Percentiles rank a stretch among this genome's conserved stretches.
Conservation (phyloP, 2,113 vertebrate species). For the Grammomys dolichurus region DNA sequence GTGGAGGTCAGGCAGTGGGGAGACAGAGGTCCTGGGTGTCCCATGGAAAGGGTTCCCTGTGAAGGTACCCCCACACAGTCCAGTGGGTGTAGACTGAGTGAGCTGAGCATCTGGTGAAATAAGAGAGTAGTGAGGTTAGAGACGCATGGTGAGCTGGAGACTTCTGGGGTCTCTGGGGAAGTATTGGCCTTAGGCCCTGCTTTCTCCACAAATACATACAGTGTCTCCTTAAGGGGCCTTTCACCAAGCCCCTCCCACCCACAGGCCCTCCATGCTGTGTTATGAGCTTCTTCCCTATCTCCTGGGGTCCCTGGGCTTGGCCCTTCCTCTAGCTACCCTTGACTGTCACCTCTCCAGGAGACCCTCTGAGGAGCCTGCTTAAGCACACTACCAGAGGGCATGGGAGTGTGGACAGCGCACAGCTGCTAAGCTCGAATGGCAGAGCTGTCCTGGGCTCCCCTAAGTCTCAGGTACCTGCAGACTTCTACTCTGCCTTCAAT, state of each 20-base stretch:
- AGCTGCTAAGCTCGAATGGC: neutral
- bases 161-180: neutral
- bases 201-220: neutral
- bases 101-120: neutral
- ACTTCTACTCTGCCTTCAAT: neutral
- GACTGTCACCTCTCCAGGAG: neutral
- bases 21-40: neutral
- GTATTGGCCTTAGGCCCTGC: neutral
- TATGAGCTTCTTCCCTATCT: too few relatives aligned
- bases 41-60: neutral
- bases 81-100: neutral
- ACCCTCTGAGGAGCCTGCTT: neutral
- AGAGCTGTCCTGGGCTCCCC: neutral
- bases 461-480: neutral
- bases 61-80: neutral
- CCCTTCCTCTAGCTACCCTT: neutral
- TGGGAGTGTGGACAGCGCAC: neutral
- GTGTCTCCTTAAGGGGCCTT: neutral
- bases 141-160: neutral
- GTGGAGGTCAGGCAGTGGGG: neutral
- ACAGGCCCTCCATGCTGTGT: neutral
- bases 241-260: neutral
- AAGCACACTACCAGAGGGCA: neutral
- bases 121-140: neutral
- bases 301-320: neutral